Evolutionary conservation across 2,113 vertebrate genomes (phyloP), one percentile per base, ranked within the genome.

Genomic region (Bubo scandiacus): DNA sequence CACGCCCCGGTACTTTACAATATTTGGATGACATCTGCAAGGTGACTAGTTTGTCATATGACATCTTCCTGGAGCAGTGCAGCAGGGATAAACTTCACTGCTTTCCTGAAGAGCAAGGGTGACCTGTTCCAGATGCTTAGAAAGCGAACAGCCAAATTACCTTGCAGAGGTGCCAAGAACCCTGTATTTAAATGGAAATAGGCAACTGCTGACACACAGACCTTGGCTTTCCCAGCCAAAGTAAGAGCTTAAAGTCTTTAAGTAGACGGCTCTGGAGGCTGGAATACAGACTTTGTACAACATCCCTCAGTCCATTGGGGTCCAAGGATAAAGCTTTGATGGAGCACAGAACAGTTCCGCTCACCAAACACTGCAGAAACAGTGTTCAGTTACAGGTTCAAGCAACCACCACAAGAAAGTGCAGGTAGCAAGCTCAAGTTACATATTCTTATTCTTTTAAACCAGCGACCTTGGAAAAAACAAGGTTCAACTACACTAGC

Each of bases 1-100:
- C 1, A 1, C 4, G 23, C 6, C 4, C 9, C 0, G 0, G 18
- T 17, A 16, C 25, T 70, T 61, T 3, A 67, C 18, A 82, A 12
- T 47, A 87, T 63, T 34, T 79, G 55, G 42, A 45, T 62, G 67
- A 57, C 34, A 23, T 49, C 32, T 57, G 22, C 27, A 32, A 71
- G 74, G 66, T n/a, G 13, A n/a, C 32, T 32, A 7, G 22, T 52
- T 79, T 71, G 61, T 81, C 40, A 29, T 4, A 10, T 3, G 6
- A 3, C 42, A 27, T 57, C 72, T 47, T 74, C 68, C 71, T 45
- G 45, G 54, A 77, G 36, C n/a, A 90, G 25, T 11, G 38, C 30
- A 74, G 63, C 8, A 20, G 1, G 7, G 43, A 66, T 36, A 49
- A 77, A 78, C 32, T 74, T 71, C 34, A 30, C 27, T 11, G 29